Conservation (phyloP, 2,888 invertebrate species). For the Scaptomyza reducta region DNA sequence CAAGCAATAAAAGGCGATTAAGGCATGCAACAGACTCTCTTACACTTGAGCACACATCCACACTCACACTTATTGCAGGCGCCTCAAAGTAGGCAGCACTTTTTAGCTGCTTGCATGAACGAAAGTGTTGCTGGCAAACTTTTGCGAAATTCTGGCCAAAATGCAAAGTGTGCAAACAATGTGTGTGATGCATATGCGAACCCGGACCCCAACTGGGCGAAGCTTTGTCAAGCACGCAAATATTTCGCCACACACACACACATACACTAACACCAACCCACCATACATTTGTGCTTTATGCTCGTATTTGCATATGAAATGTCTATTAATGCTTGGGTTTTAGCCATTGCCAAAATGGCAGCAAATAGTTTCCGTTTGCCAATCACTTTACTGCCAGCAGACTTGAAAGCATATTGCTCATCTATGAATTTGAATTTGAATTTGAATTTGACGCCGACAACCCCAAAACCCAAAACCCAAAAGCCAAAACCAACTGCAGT, state of each 20-base stretch:
- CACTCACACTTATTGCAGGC: conserved; percentile 9
- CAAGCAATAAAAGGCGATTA: conserved; percentile 58
- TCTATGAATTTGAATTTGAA: conserved; percentile 54
- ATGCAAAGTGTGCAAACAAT: conserved; percentile 81
- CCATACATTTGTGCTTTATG: conserved; percentile 35
- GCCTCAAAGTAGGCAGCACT: conserved; percentile 73
- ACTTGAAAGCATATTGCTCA: conserved; percentile 45
- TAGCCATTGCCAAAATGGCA: conserved; percentile 62
- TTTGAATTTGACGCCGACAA: conserved; percentile 54
- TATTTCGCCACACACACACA: conserved; percentile 48
- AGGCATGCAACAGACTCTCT: conserved; percentile 48
- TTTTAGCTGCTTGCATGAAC: conserved; percentile 67
- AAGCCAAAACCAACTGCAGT: conserved; percentile 30
- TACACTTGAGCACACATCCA: conserved; percentile 16
- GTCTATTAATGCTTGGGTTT: conserved; percentile 69
- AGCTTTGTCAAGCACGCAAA: conserved; percentile 60
- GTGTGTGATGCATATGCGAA: conserved; percentile 70
- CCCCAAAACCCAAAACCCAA: conserved; percentile 3
- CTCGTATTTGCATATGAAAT: conserved; percentile 70
- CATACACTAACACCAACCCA: conserved; percentile 6
- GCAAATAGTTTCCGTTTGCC: conserved; percentile 78
- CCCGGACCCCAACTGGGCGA: conserved; percentile 33
- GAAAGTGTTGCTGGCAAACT: conserved; percentile 77
- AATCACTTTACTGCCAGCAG: conserved; percentile 53
- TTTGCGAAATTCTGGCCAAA: conserved; percentile 75